Percentiles rank a stretch among this genome's conserved stretches.
These are phyloP conservation scores for Macrosiphum euphorbiae DNA, from an alignment of 2,888 invertebrate species.

Conservation along the genomic window DNA sequence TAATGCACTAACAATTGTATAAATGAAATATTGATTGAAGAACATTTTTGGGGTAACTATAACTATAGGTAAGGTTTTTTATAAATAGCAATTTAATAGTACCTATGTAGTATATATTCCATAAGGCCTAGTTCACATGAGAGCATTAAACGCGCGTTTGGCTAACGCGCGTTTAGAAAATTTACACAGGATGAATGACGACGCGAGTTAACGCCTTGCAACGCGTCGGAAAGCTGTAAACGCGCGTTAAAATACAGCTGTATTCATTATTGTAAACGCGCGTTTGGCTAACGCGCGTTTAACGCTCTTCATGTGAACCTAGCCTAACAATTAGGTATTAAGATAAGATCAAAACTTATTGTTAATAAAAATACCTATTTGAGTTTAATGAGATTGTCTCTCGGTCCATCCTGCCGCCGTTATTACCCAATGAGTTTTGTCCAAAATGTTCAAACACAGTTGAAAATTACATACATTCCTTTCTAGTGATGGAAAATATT, in stretches of 20 bases:
- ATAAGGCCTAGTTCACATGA: no score
- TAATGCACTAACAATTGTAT: not conserved
- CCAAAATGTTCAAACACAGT: not conserved
- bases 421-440: not conserved
- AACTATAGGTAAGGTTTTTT: no score
- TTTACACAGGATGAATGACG: no score
- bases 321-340: not conserved
- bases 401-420: not conserved
- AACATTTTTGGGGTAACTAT: not conserved
- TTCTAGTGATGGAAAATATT: not conserved
- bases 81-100: not conserved
- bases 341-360: not conserved
- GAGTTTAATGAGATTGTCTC: not conserved
- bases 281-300: no score
- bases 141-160: no score
- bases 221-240: no score
- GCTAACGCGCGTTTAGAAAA: no score
- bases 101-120: not conserved
- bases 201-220: no score
- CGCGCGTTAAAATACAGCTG: no score
- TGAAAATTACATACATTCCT: not conserved
- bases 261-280: no score
- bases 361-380: not conserved
- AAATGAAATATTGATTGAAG: not conserved
- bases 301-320: no score